phyloP scores from a whole-genome alignment of 53 echinoderm and acorn worm genomes.

The Mesocentrotus franciscanus region DNA sequence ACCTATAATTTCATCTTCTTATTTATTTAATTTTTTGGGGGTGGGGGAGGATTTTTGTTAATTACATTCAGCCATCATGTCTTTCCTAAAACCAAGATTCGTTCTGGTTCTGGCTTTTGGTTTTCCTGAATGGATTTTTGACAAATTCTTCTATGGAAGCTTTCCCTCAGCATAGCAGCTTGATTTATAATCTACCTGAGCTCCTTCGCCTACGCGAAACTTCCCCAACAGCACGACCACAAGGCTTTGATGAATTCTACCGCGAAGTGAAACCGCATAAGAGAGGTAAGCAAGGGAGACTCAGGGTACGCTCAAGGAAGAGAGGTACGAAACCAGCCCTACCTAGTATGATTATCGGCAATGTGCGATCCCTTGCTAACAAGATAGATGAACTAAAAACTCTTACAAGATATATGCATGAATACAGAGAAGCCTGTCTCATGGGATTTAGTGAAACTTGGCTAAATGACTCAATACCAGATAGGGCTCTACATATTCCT shows the following conservation, averaged over 20 bases:
- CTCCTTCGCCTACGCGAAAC: conserved; percentile 40
- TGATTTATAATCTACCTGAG: conserved; percentile 43
- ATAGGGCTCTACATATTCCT: conserved; percentile 68
- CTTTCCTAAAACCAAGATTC: too few species aligned
- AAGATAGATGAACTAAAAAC: conserved; percentile 78
- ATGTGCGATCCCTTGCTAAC: conserved; percentile 75
- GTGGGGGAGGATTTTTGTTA: too few species aligned
- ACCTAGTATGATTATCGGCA: conserved; percentile 71
- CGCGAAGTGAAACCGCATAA: conserved; percentile 67
- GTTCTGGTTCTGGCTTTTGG: too few species aligned
- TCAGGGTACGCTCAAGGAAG: conserved; percentile 64
- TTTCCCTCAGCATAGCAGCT: background rate
- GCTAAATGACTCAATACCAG: conserved; percentile 63
- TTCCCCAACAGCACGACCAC: background rate
- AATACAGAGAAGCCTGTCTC: conserved; percentile 73
- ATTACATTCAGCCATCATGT: too few species aligned
- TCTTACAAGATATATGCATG: conserved; percentile 69
- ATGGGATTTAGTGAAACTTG: conserved; percentile 80
- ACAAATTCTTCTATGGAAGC: background rate
- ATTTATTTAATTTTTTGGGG: too few species aligned
- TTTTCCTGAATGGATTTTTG: background rate
- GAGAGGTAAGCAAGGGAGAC: conserved; percentile 62
- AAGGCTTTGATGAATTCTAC: conserved; percentile 39
- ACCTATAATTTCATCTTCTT: too few species aligned
- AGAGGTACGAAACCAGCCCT: conserved; percentile 67